These are phyloP conservation scores for Nomada lathburiana DNA, from an alignment of 2,888 invertebrate genomes.

Conservation along the genomic window DNA sequence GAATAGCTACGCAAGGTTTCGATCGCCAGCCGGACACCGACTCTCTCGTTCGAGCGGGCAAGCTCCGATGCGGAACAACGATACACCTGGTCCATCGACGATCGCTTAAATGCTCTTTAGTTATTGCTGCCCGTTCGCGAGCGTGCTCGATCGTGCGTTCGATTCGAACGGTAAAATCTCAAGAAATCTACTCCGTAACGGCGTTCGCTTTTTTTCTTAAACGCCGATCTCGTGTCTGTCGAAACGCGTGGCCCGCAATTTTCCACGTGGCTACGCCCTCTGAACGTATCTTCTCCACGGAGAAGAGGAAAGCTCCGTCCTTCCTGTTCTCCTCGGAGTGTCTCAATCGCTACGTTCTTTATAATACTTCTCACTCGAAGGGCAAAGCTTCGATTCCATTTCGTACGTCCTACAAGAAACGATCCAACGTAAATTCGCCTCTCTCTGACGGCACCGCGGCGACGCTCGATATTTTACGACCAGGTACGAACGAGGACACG, in stretches of 20 bases:
- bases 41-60: too few relatives aligned
- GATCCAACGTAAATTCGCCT: not conserved
- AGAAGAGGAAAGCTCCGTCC: not conserved
- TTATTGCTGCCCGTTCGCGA: constrained; percentile 54
- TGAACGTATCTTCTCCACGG: not conserved
- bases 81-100: constrained; percentile 42
- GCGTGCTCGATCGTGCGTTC: constrained; percentile 39
- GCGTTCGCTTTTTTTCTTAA: constrained; percentile 15
- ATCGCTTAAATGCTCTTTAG: constrained; percentile 49
- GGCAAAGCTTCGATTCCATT: too few relatives aligned
- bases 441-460: not conserved
- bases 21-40: too few relatives aligned
- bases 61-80: constrained; percentile 31
- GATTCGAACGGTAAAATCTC: constrained; percentile 52
- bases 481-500: constrained; percentile 49
- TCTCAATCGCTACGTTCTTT: too few relatives aligned
- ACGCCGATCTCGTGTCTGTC: constrained; percentile 30
- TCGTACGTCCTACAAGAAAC: not conserved
- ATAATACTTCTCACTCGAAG: too few relatives aligned
- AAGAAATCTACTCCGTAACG: constrained; percentile 19
- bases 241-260: constrained; percentile 3
- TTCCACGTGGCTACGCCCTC: not conserved
- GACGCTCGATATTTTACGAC: constrained; percentile 29
- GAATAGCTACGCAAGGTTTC: too few relatives aligned
- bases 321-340: too few relatives aligned